phyloP scores from a whole-genome alignment of 2,113 vertebrate species.

The Apeltes quadracus region DNA sequence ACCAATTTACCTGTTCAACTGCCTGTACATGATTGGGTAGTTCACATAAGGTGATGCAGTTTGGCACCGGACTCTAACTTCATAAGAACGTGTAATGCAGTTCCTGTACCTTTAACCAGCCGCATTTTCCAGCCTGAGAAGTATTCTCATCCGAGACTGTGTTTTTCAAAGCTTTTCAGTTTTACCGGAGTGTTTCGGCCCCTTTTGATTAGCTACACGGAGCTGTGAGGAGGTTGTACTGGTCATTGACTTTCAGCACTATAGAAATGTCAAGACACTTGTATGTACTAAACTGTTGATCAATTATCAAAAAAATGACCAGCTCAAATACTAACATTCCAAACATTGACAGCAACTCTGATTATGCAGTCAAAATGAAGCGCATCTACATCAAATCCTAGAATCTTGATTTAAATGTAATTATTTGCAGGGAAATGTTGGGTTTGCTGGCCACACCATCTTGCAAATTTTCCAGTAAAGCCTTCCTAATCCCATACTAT shows the following conservation, averaged over 20 bases:
- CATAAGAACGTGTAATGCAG: not conserved
- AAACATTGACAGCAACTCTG: not conserved
- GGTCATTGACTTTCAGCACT: slow-evolving; percentile 5
- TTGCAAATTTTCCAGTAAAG: slow-evolving; percentile 47
- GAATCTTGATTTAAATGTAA: slow-evolving; percentile 3
- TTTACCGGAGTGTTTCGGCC: slow-evolving; percentile 14
- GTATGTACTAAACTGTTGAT: not conserved
- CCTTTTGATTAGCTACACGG: slow-evolving; percentile 16
- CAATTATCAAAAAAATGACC: not conserved
- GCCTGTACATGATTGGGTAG: slow-evolving; percentile 54
- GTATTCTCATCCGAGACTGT: slow-evolving; percentile 8
- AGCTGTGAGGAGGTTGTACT: slow-evolving; percentile 2
- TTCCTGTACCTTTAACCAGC: slow-evolving; percentile 7
- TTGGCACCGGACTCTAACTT: slow-evolving; percentile 13
- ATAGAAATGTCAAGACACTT: not conserved
- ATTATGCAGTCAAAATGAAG: not conserved
- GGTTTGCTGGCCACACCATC: slow-evolving; percentile 20
- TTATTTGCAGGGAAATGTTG: slow-evolving; percentile 38
- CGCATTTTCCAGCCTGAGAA: slow-evolving; percentile 1
- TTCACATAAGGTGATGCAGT: slow-evolving; percentile 48
- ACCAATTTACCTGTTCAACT: slow-evolving; percentile 57
- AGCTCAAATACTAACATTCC: too few species aligned
- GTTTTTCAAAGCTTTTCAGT: slow-evolving; percentile 30
- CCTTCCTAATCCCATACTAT: slow-evolving; percentile 41
- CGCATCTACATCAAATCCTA: not conserved